phyloP scores from a whole-genome alignment of 2,797 vertebrate genomes.

The Gouania willdenowi region DNA sequence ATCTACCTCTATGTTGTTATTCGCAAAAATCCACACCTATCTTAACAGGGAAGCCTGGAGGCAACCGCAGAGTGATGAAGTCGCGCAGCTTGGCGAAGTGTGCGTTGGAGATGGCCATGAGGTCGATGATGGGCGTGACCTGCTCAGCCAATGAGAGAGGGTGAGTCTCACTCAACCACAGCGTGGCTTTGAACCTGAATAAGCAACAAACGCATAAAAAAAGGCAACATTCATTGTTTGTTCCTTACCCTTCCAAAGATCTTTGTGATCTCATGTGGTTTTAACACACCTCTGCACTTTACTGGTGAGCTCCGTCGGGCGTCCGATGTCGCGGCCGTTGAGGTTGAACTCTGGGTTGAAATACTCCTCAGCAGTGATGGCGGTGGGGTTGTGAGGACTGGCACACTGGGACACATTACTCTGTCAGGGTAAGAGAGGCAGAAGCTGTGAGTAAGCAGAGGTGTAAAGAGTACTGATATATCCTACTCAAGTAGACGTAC shows the following conservation, averaged over 20 bases:
- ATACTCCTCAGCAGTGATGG: slow-evolving; percentile 92
- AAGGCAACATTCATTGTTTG: not conserved
- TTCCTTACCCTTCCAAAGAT: not conserved
- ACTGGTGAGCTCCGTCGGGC: slow-evolving; percentile 90
- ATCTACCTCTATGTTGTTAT: no score
- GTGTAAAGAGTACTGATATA: not conserved
- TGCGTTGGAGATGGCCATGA: slow-evolving; percentile 96
- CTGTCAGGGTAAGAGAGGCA: slow-evolving; percentile 55
- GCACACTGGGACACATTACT: slow-evolving; percentile 87
- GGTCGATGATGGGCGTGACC: slow-evolving; percentile 94
- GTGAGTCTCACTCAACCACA: slow-evolving; percentile 93
- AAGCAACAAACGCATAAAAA: not conserved
- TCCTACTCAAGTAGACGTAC: no score
- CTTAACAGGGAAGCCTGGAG: slow-evolving; percentile 92
- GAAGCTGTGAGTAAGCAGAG: not conserved
- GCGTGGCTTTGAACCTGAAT: slow-evolving; percentile 88
- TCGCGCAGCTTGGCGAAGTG: slow-evolving; percentile 94
- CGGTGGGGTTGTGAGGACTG: slow-evolving; percentile 92
- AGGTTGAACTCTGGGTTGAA: slow-evolving; percentile 90
- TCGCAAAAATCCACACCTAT: no score
- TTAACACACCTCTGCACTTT: slow-evolving; percentile 86
- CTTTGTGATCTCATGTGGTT: not conserved
- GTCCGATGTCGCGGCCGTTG: slow-evolving; percentile 89
- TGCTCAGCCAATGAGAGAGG: slow-evolving; percentile 92
- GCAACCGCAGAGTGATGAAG: slow-evolving; percentile 92